phyloP scores from a whole-genome alignment of 2,888 invertebrate genomes.

The Heliconius ismenius region DNA sequence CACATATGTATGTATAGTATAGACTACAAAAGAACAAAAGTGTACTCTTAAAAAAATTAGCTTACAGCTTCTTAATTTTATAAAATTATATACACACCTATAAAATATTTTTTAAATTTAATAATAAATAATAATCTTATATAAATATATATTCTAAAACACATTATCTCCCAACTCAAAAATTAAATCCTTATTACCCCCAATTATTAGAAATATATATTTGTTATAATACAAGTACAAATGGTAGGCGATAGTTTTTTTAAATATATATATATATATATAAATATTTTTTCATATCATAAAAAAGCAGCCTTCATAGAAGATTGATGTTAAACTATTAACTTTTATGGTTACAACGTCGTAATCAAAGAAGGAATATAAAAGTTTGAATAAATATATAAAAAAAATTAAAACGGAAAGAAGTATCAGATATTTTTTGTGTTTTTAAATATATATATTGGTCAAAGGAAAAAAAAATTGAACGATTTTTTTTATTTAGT shows the following conservation, averaged over 20 bases:
- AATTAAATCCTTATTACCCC: no score
- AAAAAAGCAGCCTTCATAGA: background rate
- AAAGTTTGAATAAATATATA: background rate
- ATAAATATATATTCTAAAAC: no score
- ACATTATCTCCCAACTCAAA: no score
- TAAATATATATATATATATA: background rate
- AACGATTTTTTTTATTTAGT: background rate
- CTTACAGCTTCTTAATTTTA: no score
- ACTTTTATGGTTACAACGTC: slow-evolving; percentile 6
- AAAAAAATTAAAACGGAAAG: background rate
- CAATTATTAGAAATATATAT: no score
- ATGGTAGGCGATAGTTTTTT: background rate
- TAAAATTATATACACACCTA: no score
- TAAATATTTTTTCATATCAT: background rate
- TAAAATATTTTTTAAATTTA: no score
- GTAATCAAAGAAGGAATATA: background rate
- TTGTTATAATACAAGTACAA: background rate
- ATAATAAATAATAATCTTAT: no score
- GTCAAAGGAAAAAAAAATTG: background rate
- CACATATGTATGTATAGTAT: no score
- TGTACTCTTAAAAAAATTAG: no score
- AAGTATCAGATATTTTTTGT: background rate
- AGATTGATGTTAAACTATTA: slow-evolving; percentile 11
- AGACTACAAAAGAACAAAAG: no score
- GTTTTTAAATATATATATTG: no score